A percentile compares a stretch with the other conserved stretches of the same genome.
These are phyloP conservation scores for Venusia cambrica DNA, from an alignment of 2,888 invertebrate species.

Conservation along the genomic window DNA sequence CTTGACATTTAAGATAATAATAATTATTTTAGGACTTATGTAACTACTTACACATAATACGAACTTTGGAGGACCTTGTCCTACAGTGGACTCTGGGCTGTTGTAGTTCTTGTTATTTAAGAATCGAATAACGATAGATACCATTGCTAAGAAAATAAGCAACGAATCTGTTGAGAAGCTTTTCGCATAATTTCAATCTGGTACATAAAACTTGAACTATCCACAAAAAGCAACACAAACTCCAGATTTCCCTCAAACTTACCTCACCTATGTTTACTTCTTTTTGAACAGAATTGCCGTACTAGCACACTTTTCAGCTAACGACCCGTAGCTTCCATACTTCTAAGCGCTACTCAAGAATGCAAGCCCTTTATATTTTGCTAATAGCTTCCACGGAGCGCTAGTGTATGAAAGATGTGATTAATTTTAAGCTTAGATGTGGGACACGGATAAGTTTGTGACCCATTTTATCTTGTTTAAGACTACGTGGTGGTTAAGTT, in stretches of 20 bases:
- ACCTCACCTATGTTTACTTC: conserved; percentile 10
- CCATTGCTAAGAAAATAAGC: no score
- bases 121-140: no score
- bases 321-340: conserved; percentile 29
- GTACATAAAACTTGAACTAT: conserved; percentile 2
- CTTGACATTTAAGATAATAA: no score
- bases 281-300: conserved; percentile 25
- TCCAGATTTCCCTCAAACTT: conserved; percentile 4
- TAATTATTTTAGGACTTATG: no score
- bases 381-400: conserved; percentile 44
- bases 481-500: conserved; percentile 13
- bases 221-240: conserved; percentile 1
- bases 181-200: no score
- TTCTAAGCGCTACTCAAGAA: conserved; percentile 40
- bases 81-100: no score
- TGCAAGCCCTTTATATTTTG: conserved; percentile 47
- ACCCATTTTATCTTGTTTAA: conserved; percentile 24
- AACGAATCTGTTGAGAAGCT: no score
- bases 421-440: conserved; percentile 34
- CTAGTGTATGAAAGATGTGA: conserved; percentile 36
- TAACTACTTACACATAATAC: no score
- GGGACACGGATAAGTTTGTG: conserved; percentile 28
- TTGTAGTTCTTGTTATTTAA: no score
- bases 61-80: no score
- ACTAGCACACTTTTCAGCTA: conserved; percentile 25